phyloP scores from a whole-genome alignment of 2,113 vertebrate genomes.

The Epinephelus lanceolatus region DNA sequence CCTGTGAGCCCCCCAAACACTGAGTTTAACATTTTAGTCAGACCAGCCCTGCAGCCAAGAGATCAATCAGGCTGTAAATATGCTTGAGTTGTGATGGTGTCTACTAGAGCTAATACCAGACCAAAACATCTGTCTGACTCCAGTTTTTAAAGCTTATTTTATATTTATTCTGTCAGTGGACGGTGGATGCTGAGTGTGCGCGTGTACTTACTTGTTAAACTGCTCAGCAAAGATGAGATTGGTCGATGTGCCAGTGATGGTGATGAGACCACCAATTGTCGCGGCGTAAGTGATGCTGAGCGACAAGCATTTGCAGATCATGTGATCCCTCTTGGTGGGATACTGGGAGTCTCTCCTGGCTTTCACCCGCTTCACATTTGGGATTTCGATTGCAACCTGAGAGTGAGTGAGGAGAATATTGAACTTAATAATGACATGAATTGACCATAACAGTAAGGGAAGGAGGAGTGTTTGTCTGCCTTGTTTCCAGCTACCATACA shows the following conservation, averaged over 20 bases:
- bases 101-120: not conserved
- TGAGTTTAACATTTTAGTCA: slow-evolving; percentile 14
- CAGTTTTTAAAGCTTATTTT: slow-evolving; percentile 10
- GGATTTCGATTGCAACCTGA: slow-evolving; percentile 84
- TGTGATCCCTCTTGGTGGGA: slow-evolving; percentile 92
- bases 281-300: slow-evolving; percentile 96
- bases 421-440: not conserved
- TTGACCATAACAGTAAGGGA: no score
- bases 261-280: slow-evolving; percentile 96
- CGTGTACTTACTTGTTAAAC: slow-evolving; percentile 92
- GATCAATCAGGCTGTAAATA: slow-evolving; percentile 27
- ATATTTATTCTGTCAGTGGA: not conserved
- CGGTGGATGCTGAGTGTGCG: not conserved
- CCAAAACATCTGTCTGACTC: not conserved
- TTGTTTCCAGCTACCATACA: no score
- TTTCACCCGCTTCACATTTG: slow-evolving; percentile 75
- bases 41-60: slow-evolving; percentile 27
- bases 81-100: slow-evolving; percentile 18
- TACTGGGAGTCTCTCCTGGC: slow-evolving; percentile 87
- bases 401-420: not conserved
- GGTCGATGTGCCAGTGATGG: slow-evolving; percentile 97
- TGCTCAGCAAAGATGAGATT: slow-evolving; percentile 98
- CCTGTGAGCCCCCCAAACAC: not conserved
- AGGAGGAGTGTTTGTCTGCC: no score
- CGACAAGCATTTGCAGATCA: slow-evolving; percentile 97